Base-by-base conservation (phyloP, 2,113 vertebrate species). In the Forbesichthys agassizii region DNA sequence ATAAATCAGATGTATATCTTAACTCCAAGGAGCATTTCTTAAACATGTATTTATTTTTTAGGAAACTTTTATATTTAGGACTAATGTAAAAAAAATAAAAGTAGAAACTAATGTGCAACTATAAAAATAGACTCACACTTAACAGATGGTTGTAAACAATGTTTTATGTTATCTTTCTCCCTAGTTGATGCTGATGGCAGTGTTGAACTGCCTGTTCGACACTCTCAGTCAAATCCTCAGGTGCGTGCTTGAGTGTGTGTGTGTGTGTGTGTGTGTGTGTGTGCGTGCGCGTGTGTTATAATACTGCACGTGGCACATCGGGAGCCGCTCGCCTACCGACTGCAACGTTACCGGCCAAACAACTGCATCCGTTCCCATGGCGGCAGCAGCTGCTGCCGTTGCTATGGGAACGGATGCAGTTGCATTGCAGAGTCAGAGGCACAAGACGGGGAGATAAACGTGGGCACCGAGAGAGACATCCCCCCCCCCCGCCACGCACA, bases 161-260 rank as follows among this genome's bases (percentile, higher is more conserved):
- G 65, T 3, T 55, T 33, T 33, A 49, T 47, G 1, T 65, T 73
- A 42, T 56, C 33, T 58, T 27, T 78, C 59, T 65, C 60, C 56
- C 14, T 55, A 96, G 95, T 87, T 96, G 71, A 94, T 96, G 94
- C 86, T 96, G 79, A 92, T 90, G 87, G 85, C 94, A 0, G 95
- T 96, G 12, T 89, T 96, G 61, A 84, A 88, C 79, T 96, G 95
- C 77, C 86, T 96, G 63, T 94, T 94, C 61, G 95, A 96, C 1
- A 83, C 92, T 11, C 92, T 96, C 56, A 86, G 74, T 77, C 93
- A 93, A 74, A 92, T 96, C 84, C 85, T 95, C 74, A 91, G 91
- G 95, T 96, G 78, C 73, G 79, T 82, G 20, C 20, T 20, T 20
- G 16, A 33, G 65, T 67, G 53, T 20, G 36, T 13, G 36, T 46